Conservation (phyloP, 2,797 vertebrate genomes). For the Brachyrhaphis roseni region DNA sequence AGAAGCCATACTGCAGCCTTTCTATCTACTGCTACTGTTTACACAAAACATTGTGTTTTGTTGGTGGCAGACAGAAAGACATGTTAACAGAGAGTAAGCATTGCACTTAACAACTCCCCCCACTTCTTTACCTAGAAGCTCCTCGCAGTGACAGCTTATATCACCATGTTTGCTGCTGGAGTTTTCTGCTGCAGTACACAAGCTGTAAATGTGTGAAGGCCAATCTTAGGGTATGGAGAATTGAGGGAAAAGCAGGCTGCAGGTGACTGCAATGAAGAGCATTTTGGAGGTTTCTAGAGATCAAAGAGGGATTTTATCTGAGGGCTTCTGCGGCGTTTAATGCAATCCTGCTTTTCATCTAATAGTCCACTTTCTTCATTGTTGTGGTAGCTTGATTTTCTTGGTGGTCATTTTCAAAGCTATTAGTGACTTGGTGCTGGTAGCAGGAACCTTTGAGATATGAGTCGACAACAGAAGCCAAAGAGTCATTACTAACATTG, state of each 20-base stretch:
- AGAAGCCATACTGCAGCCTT: conserved; percentile 25
- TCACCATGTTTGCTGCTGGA: conserved; percentile 32
- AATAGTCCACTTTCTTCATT: conserved; percentile 21
- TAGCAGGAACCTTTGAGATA: conserved; percentile 23
- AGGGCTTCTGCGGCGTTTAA: neutral
- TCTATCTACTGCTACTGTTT: conserved; percentile 46
- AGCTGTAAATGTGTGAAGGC: conserved; percentile 31
- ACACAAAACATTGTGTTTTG: conserved; percentile 46
- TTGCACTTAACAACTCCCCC: conserved; percentile 29
- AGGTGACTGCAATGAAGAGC: conserved; percentile 22
- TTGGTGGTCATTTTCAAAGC: conserved; percentile 22
- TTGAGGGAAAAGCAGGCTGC: conserved; percentile 22
- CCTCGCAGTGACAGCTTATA: conserved; percentile 56
- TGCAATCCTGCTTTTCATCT: neutral
- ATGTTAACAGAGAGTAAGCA: conserved; percentile 53
- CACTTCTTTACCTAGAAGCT: conserved; percentile 58
- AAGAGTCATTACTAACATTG: conserved; percentile 42
- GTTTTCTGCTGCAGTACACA: conserved; percentile 22
- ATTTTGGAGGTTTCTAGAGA: conserved; percentile 30
- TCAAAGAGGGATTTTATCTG: conserved; percentile 11
- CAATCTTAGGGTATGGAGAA: conserved; percentile 21
- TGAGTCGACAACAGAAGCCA: conserved; percentile 13
- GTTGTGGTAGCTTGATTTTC: conserved; percentile 16
- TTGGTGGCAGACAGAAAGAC: conserved; percentile 48
- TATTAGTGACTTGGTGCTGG: conserved; percentile 23